A percentile compares a stretch with the other conserved stretches of the same genome.
Conservation (phyloP, 2,888 invertebrate genomes). For the Sesia bembeciformis region DNA sequence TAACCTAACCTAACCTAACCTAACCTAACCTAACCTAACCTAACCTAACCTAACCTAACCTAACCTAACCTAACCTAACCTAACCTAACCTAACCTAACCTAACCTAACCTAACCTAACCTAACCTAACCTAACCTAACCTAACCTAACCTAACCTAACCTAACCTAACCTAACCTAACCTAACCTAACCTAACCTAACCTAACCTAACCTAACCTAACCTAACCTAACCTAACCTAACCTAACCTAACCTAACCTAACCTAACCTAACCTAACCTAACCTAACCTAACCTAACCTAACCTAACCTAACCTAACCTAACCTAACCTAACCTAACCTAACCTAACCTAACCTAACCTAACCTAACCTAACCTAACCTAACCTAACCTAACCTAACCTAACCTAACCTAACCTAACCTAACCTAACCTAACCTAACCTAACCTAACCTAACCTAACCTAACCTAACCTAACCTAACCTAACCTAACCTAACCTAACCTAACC, state of each 20-base stretch:
- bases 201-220: background rate
- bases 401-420: constrained; percentile 3
- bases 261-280: background rate
- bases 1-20: constrained; percentile 8
- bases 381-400: constrained; percentile 4
- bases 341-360: constrained; percentile 7
- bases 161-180: constrained; percentile 9
- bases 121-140: constrained; percentile 9
- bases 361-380: constrained; percentile 8
- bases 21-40: constrained; percentile 6
- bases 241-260: background rate
- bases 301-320: constrained; percentile 5
- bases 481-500: constrained; percentile 9
- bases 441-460: constrained; percentile 6
- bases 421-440: constrained; percentile 4
- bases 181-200: constrained; percentile 5
- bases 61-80: constrained; percentile 1
- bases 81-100: background rate
- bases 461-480: constrained; percentile 8
- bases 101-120: constrained; percentile 4
- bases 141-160: constrained; percentile 12
- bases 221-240: background rate
- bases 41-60: constrained; percentile 6
- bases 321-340: constrained; percentile 8
- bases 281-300: background rate